These are phyloP conservation scores for Myiotriccus ornatus DNA, from an alignment of 2,797 vertebrate genomes.

Conservation along the genomic window DNA sequence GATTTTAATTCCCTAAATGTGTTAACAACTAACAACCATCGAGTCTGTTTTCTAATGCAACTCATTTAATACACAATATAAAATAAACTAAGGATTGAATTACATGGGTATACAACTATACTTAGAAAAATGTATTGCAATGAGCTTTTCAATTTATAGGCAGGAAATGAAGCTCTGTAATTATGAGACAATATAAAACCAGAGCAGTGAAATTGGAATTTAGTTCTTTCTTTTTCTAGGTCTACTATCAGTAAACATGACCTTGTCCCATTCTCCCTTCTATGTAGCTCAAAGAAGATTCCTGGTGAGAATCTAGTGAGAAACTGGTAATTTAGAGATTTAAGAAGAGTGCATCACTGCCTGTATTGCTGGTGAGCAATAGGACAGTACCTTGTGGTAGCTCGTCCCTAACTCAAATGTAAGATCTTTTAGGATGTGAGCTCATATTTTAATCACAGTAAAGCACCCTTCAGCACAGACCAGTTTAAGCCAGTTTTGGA, in stretches of 20 bases:
- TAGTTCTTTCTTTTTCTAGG: background rate
- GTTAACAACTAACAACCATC: background rate
- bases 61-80: background rate
- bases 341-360: background rate
- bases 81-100: constrained; percentile 16
- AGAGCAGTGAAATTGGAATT: background rate
- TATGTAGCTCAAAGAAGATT: background rate
- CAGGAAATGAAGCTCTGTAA: constrained; percentile 24
- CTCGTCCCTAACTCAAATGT: background rate
- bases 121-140: background rate
- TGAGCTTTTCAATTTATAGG: constrained; percentile 3
- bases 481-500: background rate
- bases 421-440: background rate
- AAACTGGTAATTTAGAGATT: background rate
- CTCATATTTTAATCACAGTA: background rate
- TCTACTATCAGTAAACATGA: background rate
- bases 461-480: background rate
- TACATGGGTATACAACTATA: background rate
- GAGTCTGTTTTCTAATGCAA: background rate
- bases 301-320: background rate
- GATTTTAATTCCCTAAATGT: constrained; percentile 13
- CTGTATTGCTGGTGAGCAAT: background rate
- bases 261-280: background rate
- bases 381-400: background rate
- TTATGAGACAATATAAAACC: background rate